A percentile compares a stretch with the other conserved stretches of the same genome.
These are phyloP conservation scores for Belgica antarctica DNA, from an alignment of 2,888 invertebrate genomes.

Conservation along the genomic window DNA sequence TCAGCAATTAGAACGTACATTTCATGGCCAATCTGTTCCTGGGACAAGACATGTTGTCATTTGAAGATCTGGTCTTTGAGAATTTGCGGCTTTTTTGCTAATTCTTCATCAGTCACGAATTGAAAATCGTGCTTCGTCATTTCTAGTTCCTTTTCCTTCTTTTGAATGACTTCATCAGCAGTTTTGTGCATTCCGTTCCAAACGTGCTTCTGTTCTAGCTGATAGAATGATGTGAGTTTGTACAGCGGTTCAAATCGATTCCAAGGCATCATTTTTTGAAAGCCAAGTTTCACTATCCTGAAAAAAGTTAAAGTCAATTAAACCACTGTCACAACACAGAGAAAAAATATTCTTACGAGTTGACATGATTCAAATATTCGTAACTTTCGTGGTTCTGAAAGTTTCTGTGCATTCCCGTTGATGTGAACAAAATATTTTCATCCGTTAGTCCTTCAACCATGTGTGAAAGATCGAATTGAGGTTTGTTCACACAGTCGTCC, in stretches of 20 bases:
- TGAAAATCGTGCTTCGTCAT: too few relatives aligned
- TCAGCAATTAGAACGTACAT: too few relatives aligned
- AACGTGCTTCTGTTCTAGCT: background rate
- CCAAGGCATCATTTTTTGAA: too few relatives aligned
- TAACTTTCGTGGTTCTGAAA: background rate
- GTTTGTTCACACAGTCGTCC: background rate
- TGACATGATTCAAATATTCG: background rate
- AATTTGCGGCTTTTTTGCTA: background rate
- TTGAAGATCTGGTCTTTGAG: background rate
- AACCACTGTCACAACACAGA: too few relatives aligned
- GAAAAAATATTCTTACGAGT: too few relatives aligned
- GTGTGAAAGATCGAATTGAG: background rate
- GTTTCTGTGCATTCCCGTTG: background rate
- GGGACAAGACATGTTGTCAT: background rate
- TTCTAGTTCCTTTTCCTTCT: background rate
- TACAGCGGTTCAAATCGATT: too few relatives aligned
- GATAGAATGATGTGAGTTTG: background rate
- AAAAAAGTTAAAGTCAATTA: background rate
- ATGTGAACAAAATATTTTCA: background rate
- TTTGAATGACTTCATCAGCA: background rate
- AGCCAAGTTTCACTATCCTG: background rate
- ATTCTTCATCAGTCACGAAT: background rate
- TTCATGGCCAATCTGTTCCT: background rate
- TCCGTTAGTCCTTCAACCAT: background rate
- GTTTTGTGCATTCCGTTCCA: background rate